These are phyloP conservation scores for Dipodomys stephensi DNA, from an alignment of 2,113 vertebrate species.

Conservation along the genomic window DNA sequence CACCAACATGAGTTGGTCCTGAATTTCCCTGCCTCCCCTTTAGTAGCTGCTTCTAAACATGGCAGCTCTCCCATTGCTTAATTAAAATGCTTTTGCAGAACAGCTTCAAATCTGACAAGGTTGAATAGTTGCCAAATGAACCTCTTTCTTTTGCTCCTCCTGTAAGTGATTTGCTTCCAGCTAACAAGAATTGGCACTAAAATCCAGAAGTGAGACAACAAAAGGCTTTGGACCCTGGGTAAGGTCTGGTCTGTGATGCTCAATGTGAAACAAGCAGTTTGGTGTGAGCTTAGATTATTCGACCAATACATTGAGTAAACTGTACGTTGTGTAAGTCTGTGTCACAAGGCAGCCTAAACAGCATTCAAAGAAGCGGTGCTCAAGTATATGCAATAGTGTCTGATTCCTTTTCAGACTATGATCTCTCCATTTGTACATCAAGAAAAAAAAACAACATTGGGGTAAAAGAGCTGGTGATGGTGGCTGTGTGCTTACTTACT, in stretches of 20 bases:
- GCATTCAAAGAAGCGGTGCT: neutral
- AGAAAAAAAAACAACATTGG: neutral
- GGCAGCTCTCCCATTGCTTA: conserved; percentile 53
- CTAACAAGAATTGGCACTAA: conserved; percentile 51
- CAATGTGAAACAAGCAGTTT: neutral
- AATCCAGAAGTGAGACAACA: neutral
- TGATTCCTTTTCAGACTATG: too few relatives aligned
- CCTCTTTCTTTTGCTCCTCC: conserved; percentile 32
- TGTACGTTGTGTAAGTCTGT: neutral
- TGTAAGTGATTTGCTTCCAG: conserved; percentile 52
- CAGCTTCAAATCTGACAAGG: conserved; percentile 53
- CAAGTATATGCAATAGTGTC: too few relatives aligned
- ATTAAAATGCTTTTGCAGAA: conserved; percentile 63
- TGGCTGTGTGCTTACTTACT: neutral
- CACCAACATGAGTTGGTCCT: conserved; percentile 28
- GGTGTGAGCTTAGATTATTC: neutral
- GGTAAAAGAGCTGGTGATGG: neutral
- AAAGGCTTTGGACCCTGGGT: neutral
- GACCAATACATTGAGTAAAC: neutral
- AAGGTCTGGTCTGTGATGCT: neutral
- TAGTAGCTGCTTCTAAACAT: conserved; percentile 40
- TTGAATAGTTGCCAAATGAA: conserved; percentile 44
- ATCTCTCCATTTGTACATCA: neutral
- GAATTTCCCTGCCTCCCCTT: conserved; percentile 42
- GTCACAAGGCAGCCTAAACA: neutral